These are phyloP conservation scores for Dinothrombium tinctorium DNA, from an alignment of 1,140 invertebrate species.

Conservation along the genomic window DNA sequence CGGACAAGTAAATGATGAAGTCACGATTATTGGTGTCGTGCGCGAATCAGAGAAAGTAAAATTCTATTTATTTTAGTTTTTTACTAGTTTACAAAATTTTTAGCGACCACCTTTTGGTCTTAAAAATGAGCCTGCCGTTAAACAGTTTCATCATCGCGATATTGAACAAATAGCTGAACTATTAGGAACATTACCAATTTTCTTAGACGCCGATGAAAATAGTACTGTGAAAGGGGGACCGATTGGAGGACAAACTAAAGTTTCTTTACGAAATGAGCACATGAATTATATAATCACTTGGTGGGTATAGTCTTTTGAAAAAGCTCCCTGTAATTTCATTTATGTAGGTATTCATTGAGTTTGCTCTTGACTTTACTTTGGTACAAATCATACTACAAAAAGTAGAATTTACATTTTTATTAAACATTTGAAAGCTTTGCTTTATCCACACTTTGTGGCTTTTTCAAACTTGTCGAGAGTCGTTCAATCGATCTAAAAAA, in stretches of 20 bases:
- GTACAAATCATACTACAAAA: too few species aligned
- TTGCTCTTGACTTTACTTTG: too few species aligned
- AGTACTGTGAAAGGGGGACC: slow-evolving; percentile 36
- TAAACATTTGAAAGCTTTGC: too few species aligned
- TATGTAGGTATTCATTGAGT: too few species aligned
- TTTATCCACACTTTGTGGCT: too few species aligned
- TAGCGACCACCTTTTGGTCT: background rate
- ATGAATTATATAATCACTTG: slow-evolving; percentile 75
- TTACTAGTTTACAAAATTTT: too few species aligned
- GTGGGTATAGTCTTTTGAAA: too few species aligned
- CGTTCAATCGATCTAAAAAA: too few species aligned
- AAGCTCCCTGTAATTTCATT: too few species aligned
- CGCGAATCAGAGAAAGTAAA: slow-evolving; percentile 1
- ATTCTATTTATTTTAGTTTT: background rate
- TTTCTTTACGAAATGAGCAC: slow-evolving; percentile 72
- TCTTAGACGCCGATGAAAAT: slow-evolving; percentile 40
- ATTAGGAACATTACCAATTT: slow-evolving; percentile 46
- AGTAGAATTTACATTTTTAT: too few species aligned
- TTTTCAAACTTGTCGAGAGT: too few species aligned
- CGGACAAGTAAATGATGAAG: slow-evolving; percentile 3
- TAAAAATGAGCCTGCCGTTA: background rate
- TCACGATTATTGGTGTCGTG: slow-evolving; percentile 1
- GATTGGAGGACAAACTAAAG: slow-evolving; percentile 65
- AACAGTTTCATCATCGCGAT: slow-evolving; percentile 32
- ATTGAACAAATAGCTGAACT: slow-evolving; percentile 44